Conservation (phyloP, 2,113 vertebrate genomes). For the Crotalus horridus region DNA sequence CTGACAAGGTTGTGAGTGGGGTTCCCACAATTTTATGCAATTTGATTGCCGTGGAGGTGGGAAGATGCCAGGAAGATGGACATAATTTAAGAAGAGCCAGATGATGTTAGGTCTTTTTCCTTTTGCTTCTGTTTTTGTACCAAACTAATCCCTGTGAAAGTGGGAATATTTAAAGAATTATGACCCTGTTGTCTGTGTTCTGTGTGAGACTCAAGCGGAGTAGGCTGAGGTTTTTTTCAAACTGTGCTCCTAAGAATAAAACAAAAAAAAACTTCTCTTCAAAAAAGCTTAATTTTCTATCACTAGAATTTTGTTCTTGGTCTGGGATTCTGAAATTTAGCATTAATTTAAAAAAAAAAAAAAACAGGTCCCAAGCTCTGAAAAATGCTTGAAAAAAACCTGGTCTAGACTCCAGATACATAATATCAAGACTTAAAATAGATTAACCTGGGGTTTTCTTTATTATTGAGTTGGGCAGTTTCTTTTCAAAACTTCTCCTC, state of each 20-base stretch:
- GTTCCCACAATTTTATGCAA: too few species aligned
- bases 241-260: not conserved
- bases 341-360: not conserved
- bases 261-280: not conserved
- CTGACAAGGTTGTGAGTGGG: not conserved
- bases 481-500: not conserved
- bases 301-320: not conserved
- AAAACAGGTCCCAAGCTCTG: not conserved
- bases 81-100: not conserved
- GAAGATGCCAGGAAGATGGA: not conserved
- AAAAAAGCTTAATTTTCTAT: not conserved
- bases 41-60: not conserved
- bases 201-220: too few species aligned
- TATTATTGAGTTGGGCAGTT: not conserved
- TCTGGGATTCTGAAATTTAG: not conserved
- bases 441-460: not conserved
- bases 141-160: not conserved
- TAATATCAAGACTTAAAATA: not conserved
- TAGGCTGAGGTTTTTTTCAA: not conserved
- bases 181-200: too few species aligned
- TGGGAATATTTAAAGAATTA: not conserved
- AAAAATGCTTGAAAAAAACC: not conserved
- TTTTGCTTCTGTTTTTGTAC: not conserved
- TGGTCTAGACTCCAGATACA: not conserved
- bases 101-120: not conserved